Evolutionary conservation across 2,888 invertebrate genomes (phyloP).

Genomic region (Phragmatobia fuliginosa): DNA sequence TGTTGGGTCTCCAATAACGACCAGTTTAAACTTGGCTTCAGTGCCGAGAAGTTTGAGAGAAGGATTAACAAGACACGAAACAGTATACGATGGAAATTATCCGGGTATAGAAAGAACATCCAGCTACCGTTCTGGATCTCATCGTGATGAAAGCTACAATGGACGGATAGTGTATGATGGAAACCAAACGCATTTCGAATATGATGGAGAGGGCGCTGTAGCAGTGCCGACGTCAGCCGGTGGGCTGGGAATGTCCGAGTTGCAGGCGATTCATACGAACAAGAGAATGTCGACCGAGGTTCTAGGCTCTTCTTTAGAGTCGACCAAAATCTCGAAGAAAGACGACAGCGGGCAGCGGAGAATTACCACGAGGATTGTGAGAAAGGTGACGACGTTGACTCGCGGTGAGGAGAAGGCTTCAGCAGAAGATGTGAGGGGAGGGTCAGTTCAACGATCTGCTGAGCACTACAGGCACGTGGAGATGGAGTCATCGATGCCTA

Average conservation of each 20-base stretch:
- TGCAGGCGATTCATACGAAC: slow-evolving; percentile 93
- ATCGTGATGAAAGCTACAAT: slow-evolving; percentile 79
- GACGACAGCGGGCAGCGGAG: slow-evolving; percentile 92
- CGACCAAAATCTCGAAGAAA: slow-evolving; percentile 93
- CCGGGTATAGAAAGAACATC: slow-evolving; percentile 79
- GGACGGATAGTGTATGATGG: slow-evolving; percentile 82
- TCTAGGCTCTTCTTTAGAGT: slow-evolving; percentile 93
- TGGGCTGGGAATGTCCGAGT: slow-evolving; percentile 82
- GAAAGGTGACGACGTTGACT: slow-evolving; percentile 95
- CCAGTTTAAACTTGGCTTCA: slow-evolving; percentile 86
- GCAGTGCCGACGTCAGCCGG: slow-evolving; percentile 80
- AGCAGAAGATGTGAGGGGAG: slow-evolving; percentile 89
- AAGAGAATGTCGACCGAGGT: slow-evolving; percentile 94
- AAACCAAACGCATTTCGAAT: slow-evolving; percentile 84
- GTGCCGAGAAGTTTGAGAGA: slow-evolving; percentile 85
- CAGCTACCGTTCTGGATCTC: slow-evolving; percentile 76
- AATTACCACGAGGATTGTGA: slow-evolving; percentile 94
- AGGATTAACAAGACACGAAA: slow-evolving; percentile 82
- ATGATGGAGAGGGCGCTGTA: slow-evolving; percentile 78
- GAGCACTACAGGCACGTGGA: slow-evolving; percentile 87
- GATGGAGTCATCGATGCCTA: slow-evolving; percentile 86
- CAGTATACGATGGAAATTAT: slow-evolving; percentile 82
- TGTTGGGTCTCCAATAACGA: slow-evolving; percentile 88
- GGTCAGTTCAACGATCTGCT: slow-evolving; percentile 85
- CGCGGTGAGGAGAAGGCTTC: slow-evolving; percentile 93